These are phyloP conservation scores for Echiichthys vipera DNA, from an alignment of 2,797 vertebrate species.

Conservation along the genomic window DNA sequence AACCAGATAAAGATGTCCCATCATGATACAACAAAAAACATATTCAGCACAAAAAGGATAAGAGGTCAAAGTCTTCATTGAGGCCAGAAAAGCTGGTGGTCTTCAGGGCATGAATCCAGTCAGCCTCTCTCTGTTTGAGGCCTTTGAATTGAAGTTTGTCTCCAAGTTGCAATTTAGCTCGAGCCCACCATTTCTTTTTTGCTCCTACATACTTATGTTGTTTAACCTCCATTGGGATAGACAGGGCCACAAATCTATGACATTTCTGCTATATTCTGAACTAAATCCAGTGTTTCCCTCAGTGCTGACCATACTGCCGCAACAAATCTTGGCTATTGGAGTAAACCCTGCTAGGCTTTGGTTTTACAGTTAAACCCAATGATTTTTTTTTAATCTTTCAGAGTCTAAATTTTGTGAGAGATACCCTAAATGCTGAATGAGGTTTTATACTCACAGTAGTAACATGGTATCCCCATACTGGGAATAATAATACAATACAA, in stretches of 20 bases:
- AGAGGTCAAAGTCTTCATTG: no score
- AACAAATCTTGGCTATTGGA: not conserved
- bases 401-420: accelerated
- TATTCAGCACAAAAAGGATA: no score
- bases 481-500: not conserved
- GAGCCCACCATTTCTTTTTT: no score
- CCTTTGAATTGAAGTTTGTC: no score
- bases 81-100: no score
- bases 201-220: not conserved
- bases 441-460: not conserved
- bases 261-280: not conserved
- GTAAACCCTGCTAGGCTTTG: not conserved
- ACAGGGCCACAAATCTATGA: not conserved
- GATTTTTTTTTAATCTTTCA: not conserved
- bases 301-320: not conserved
- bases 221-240: not conserved
- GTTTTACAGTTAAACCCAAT: not conserved
- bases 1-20: no score
- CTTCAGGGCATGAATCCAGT: no score
- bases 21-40: no score
- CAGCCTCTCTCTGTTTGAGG: no score
- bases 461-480: not conserved
- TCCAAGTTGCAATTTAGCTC: no score
- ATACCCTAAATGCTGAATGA: not conserved
- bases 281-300: not conserved